phyloP scores from a whole-genome alignment of 1,140 invertebrate species.

The Nephila pilipes region DNA sequence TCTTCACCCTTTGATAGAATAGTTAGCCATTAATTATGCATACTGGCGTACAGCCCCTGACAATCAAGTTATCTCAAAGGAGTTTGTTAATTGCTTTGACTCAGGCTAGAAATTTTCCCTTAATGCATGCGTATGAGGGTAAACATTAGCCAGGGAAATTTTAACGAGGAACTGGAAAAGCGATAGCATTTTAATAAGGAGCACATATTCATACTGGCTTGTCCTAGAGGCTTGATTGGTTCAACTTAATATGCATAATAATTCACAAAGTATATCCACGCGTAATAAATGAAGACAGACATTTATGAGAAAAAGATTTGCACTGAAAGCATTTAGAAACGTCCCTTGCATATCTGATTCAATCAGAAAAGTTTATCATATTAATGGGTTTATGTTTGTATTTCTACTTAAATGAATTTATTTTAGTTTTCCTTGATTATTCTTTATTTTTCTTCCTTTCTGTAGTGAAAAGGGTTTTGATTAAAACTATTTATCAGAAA shows the following conservation, averaged over 20 bases:
- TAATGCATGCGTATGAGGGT: constrained; percentile 51
- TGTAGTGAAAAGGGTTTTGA: background rate
- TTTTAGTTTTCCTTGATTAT: background rate
- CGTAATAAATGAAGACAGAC: constrained; percentile 42
- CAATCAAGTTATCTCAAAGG: constrained; percentile 37
- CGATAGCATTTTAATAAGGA: constrained; percentile 59
- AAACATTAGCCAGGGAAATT: constrained; percentile 55
- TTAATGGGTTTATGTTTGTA: constrained; percentile 26
- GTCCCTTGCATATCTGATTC: background rate
- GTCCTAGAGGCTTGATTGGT: constrained; percentile 22
- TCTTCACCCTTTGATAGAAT: constrained; percentile 52
- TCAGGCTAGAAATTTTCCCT: constrained; percentile 14
- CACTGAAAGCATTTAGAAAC: background rate
- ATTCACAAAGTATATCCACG: background rate
- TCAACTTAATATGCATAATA: constrained; percentile 33
- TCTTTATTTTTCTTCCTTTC: background rate
- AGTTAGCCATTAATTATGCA: constrained; percentile 61
- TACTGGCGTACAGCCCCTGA: constrained; percentile 41
- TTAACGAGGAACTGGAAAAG: constrained; percentile 25
- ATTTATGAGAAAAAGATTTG: constrained; percentile 22
- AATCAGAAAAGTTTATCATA: constrained; percentile 14
- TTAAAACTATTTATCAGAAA: background rate
- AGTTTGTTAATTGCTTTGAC: constrained; percentile 42
- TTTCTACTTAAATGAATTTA: background rate
- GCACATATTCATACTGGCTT: background rate